Conservation (phyloP, 1,140 invertebrate species). For the Sycophaga agraensis region DNA sequence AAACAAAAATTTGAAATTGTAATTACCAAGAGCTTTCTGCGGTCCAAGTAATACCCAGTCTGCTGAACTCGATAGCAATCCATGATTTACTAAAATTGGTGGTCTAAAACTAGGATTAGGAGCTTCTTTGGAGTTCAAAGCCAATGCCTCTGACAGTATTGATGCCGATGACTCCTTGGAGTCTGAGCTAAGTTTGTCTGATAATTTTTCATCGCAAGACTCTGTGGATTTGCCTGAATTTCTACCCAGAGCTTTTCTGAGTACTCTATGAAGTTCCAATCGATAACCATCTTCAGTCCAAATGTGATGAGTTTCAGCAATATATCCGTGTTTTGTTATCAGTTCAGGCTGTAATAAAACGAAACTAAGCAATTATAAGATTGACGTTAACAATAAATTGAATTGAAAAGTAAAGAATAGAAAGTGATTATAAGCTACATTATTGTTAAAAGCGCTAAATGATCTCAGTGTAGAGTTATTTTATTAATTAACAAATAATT, state of each 20-base stretch:
- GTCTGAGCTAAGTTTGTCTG: slow-evolving; percentile 9
- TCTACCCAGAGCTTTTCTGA: slow-evolving; percentile 40
- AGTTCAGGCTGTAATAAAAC: slow-evolving; percentile 57
- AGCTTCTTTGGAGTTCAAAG: slow-evolving; percentile 20
- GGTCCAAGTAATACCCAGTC: slow-evolving; percentile 74
- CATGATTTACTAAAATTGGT: slow-evolving; percentile 73
- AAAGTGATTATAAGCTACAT: no score
- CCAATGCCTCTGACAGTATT: slow-evolving; percentile 4
- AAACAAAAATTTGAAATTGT: no score
- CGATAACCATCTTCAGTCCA: slow-evolving; percentile 73
- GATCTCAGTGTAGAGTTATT: no score
- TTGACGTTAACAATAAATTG: no score
- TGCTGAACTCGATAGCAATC: slow-evolving; percentile 71
- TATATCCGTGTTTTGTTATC: slow-evolving; percentile 63
- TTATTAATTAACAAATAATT: slow-evolving; percentile 5
- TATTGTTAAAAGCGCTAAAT: neutral
- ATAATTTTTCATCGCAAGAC: neutral
- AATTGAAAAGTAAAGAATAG: no score
- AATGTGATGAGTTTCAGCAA: slow-evolving; percentile 66
- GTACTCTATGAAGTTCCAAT: slow-evolving; percentile 69
- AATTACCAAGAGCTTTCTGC: slow-evolving; percentile 64
- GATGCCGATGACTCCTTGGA: neutral
- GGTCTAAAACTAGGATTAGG: slow-evolving; percentile 38
- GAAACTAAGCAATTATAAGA: no score
- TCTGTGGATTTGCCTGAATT: slow-evolving; percentile 16